Evolutionary conservation across 2,797 vertebrate species (phyloP).

Genomic region (Sylvia borin): DNA sequence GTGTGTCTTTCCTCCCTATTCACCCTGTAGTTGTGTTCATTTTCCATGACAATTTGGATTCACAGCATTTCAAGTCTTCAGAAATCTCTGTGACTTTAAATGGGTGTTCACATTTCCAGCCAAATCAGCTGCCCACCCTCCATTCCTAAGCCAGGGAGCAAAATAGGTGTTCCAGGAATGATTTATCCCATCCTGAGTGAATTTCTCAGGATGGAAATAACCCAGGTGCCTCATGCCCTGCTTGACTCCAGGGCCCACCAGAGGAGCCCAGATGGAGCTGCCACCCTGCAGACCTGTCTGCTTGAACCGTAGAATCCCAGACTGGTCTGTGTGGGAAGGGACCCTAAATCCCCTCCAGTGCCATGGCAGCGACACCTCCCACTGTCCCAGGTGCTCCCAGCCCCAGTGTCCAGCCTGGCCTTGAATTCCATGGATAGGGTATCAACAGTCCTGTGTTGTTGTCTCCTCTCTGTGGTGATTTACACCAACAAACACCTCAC

Average conservation of each 20-base stretch:
- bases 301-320: neutral
- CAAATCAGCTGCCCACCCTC: neutral
- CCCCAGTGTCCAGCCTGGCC: neutral
- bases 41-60: neutral
- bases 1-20: neutral
- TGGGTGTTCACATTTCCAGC: neutral
- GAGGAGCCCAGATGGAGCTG: neutral
- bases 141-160: neutral
- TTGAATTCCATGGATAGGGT: neutral
- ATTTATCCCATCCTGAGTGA: neutral
- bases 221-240: neutral
- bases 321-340: neutral
- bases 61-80: neutral
- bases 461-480: rapidly evolving
- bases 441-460: rapidly evolving
- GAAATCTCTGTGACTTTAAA: neutral
- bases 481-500: neutral
- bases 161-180: neutral
- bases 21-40: neutral
- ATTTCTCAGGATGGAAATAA: neutral
- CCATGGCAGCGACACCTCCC: neutral
- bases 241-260: neutral
- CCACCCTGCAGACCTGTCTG: neutral
- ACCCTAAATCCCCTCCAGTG: rapidly evolving
- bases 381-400: neutral